Base-by-base conservation (phyloP, 2,113 vertebrate genomes). In the Bothrops jararaca region DNA sequence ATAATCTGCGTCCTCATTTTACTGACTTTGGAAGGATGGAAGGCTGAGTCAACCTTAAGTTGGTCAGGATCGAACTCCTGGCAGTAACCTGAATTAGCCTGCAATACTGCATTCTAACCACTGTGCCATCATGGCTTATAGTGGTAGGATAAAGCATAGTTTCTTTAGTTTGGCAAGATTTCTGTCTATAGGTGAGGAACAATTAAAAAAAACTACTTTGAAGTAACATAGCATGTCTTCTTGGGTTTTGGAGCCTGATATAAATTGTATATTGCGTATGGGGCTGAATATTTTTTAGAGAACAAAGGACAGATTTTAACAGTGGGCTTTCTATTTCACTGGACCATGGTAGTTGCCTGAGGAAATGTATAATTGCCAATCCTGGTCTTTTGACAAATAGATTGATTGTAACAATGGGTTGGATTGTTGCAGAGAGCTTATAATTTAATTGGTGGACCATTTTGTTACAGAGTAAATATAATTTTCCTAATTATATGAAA, bases 381-480 rank as follows among this genome's bases (percentile, higher is more conserved):
- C 26, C 20, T 34, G 34, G 7, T 53, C 22, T 57, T 91, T 60
- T 52, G 26, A 64, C 34, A 80, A 56, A 2, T 39, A 39, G 2
- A 80, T 20, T 39, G 5, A 74, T 39, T 39, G 34, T 80, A 80
- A 80, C 34, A 39, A 18, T 45, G 20, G 60, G n/a, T 80, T 89
- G 39, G 24, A 8, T 80, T 56, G 9, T 29, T 89, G 23, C 23
- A 80, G 42, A 74, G 69, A 39, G 1, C 11, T 26, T 64, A 26
- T 92, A 56, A 9, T 93, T 95, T 95, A 93, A 95, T 95, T 94
- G 93, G 91, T 94, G 39, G 52, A 94, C 88, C 88, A 52, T 57
- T 90, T 90, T 96, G 91, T 94, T 94, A 89, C 94, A 94, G 91
- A 89, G 89, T 93, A 93, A 94, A 92, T 54, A 29, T 69, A 34